Evolutionary conservation across 2,888 invertebrate genomes (phyloP).

Genomic region (Drosophila cognata): DNA sequence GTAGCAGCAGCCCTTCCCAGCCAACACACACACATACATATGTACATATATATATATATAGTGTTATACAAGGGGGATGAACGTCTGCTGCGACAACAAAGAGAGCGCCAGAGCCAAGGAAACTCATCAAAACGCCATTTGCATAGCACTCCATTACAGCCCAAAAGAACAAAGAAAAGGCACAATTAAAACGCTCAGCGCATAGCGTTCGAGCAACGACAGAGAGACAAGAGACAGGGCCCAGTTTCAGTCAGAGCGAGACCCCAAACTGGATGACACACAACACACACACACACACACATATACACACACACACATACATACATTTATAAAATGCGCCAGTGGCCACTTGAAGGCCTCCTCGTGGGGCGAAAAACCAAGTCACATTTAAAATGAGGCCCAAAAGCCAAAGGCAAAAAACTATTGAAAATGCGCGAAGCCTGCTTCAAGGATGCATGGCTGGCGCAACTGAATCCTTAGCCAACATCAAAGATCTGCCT

Average conservation of each 20-base stretch:
- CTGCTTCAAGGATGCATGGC: conserved; percentile 39
- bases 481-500: conserved; percentile 66
- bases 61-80: conserved; percentile 75
- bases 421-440: conserved; percentile 51
- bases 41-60: conserved; percentile 7
- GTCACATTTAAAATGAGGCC: conserved; percentile 26
- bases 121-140: conserved; percentile 82
- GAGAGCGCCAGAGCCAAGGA: conserved; percentile 72
- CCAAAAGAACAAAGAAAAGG: conserved; percentile 81
- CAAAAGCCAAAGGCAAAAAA: conserved; percentile 15
- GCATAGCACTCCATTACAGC: conserved; percentile 81
- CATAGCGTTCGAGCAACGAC: conserved; percentile 3
- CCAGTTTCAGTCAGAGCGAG: conserved; percentile 14
- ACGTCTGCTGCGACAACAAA: conserved; percentile 68
- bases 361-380: conserved; percentile 24
- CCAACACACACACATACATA: conserved; percentile 37
- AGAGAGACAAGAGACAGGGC: conserved; percentile 2
- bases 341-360: conserved; percentile 62
- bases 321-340: conserved; percentile 4
- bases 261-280: conserved; percentile 12
- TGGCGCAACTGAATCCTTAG: conserved; percentile 31
- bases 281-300: not conserved
- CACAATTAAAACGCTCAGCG: conserved; percentile 74
- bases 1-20: conserved; percentile 62
- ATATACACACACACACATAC: not conserved